Evolutionary conservation across 2,888 invertebrate genomes (phyloP).

Genomic region (Spilosoma lubricipeda): DNA sequence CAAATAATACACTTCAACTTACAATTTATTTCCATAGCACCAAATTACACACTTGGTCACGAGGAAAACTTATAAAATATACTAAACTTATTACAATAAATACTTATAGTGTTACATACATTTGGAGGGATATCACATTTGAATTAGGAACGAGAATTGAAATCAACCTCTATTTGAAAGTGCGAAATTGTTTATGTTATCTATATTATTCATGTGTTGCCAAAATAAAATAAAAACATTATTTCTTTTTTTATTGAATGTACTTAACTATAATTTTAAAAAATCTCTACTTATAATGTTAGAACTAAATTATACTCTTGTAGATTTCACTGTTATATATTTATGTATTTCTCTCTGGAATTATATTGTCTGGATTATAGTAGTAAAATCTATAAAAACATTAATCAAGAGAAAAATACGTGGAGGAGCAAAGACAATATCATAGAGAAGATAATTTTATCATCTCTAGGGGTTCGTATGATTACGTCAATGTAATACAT

Average conservation of each 20-base stretch:
- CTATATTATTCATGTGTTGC: not conserved
- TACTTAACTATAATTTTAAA: not conserved
- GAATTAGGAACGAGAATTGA: not conserved
- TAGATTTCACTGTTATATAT: not conserved
- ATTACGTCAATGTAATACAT: no score
- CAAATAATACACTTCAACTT: constrained; percentile 43
- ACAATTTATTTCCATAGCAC: constrained; percentile 39
- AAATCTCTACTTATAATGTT: not conserved
- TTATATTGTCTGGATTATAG: not conserved
- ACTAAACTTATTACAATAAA: not conserved
- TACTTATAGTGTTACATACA: not conserved
- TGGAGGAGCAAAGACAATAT: no score
- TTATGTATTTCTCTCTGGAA: not conserved
- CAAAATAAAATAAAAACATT: not conserved
- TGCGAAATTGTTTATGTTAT: not conserved
- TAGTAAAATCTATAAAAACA: not conserved
- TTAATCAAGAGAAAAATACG: no score
- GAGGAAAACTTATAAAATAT: not conserved
- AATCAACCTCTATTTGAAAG: not conserved
- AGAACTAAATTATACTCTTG: not conserved
- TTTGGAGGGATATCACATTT: not conserved
- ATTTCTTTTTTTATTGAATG: not conserved
- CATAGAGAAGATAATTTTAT: no score
- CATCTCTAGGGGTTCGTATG: no score
- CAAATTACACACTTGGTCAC: constrained; percentile 34